Conservation (phyloP, 1,140 invertebrate genomes). For the Campodea augens region DNA sequence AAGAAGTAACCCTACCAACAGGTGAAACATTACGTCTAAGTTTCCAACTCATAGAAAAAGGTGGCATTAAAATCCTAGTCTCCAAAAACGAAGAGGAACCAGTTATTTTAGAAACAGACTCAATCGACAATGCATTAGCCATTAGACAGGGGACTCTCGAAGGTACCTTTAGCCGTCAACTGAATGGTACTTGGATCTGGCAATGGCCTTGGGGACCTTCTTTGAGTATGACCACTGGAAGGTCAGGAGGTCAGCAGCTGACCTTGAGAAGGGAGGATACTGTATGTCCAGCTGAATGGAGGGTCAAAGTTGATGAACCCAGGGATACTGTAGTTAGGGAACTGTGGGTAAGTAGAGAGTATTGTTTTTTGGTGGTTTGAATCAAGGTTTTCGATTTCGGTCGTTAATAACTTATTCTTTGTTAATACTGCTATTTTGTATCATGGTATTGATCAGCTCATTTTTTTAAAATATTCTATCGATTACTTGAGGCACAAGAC, state of each 20-base stretch:
- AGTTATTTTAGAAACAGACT: constrained; percentile 14
- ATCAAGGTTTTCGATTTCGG: no score
- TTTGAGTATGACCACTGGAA: background rate
- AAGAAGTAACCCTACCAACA: constrained; percentile 65
- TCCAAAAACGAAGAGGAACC: constrained; percentile 12
- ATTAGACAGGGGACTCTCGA: background rate
- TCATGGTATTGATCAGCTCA: no score
- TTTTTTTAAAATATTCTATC: no score
- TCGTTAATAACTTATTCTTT: no score
- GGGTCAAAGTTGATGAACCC: constrained; percentile 7
- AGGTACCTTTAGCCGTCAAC: constrained; percentile 10
- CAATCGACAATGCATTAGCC: background rate
- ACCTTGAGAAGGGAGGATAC: constrained; percentile 12
- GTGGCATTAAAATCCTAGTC: constrained; percentile 51
- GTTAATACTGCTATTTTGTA: no score
- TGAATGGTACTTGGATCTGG: constrained; percentile 3
- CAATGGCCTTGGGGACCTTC: background rate
- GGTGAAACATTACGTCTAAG: constrained; percentile 65
- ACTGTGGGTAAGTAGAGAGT: no score
- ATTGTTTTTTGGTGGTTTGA: no score
- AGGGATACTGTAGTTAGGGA: constrained; percentile 15
- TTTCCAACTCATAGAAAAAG: constrained; percentile 48
- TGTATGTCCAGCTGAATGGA: constrained; percentile 14
- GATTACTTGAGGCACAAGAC: no score
- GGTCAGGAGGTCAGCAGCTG: background rate